Evolutionary conservation across 2,888 invertebrate genomes (phyloP), one percentile per base, ranked within the genome.

Genomic region (Erebia ligea): DNA sequence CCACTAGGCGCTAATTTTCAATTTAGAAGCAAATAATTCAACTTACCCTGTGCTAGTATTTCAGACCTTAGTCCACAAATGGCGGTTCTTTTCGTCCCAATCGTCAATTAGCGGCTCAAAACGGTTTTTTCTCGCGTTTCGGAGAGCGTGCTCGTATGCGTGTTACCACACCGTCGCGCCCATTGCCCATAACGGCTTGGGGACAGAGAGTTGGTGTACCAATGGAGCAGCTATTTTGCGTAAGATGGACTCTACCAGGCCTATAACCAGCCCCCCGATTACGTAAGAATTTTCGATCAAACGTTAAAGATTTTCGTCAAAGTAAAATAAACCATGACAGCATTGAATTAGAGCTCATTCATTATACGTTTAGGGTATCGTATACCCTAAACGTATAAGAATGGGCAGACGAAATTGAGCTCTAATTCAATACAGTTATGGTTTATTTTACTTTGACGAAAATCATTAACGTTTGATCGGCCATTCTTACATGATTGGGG

Each of bases 181-280:
- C 57, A 57, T 56, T 67, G 67, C 67, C 67, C 67, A 67, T 67
- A 67, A 67, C 67, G 50, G 67, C 59, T 58, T 40, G 25, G 17
- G 34, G 34, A 17, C 67, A 19, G 54, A 19, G 54, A 54, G 54
- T 11, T 54, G 54, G 3, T 5, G 8, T 11, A 0, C 3, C 10
- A 17, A 8, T 19, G n/a, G 50, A 50, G n/a, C n/a, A 50, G 50
- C 50, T n/a, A 50, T 50, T 13, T 50, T n/a, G 1, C 45, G 48
- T 15, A 5, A 13, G 15, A 13, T 50, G 0, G 13, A 50, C 15
- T 15, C 4, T n/a, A n/a, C n/a, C n/a, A n/a, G n/a, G n/a, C n/a
- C n/a, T n/a, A n/a, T n/a, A n/a, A 50, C 15, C 21, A 21, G 21
- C 21, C 21, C 21, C 21, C 2, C 2, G 21, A 21, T n/a, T n/a